These are phyloP conservation scores for Zaprionus davidi DNA, from an alignment of 1,140 invertebrate species.

Conservation along the genomic window DNA sequence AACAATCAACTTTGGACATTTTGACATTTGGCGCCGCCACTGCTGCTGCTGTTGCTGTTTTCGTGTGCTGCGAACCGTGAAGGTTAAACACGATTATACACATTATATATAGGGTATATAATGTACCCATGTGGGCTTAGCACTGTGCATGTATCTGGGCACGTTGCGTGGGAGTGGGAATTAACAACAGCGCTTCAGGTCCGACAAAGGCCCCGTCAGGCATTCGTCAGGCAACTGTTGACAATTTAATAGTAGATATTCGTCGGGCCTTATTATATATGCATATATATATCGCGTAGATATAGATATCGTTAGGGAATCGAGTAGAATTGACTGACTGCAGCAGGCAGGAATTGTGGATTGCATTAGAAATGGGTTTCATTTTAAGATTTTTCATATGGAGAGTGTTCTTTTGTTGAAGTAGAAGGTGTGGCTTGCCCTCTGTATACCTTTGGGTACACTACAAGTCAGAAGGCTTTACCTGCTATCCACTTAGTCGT, in stretches of 20 bases:
- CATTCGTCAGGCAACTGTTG: slow-evolving; percentile 6
- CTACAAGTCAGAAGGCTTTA: too few relatives aligned
- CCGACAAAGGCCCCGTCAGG: slow-evolving; percentile 18
- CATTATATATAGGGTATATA: slow-evolving; percentile 2
- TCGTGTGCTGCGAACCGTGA: slow-evolving; percentile 50
- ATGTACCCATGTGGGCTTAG: background rate
- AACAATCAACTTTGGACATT: slow-evolving; percentile 78
- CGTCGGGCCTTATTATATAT: slow-evolving; percentile 4
- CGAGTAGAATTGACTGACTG: background rate
- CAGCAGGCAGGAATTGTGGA: background rate
- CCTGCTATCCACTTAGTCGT: too few relatives aligned
- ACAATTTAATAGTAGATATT: slow-evolving; percentile 20
- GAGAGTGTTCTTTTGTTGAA: too few relatives aligned
- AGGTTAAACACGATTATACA: slow-evolving; percentile 38
- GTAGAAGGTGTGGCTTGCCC: too few relatives aligned
- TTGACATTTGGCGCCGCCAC: slow-evolving; percentile 57
- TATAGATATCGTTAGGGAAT: background rate
- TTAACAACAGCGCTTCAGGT: background rate
- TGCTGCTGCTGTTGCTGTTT: slow-evolving; percentile 22
- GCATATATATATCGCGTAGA: background rate
- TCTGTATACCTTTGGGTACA: too few relatives aligned
- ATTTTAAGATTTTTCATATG: background rate
- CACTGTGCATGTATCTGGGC: background rate
- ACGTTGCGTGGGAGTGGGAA: slow-evolving; percentile 34
- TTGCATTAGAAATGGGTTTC: background rate